These are phyloP conservation scores for Thereva unica DNA, from an alignment of 2,888 invertebrate species.

Conservation along the genomic window DNA sequence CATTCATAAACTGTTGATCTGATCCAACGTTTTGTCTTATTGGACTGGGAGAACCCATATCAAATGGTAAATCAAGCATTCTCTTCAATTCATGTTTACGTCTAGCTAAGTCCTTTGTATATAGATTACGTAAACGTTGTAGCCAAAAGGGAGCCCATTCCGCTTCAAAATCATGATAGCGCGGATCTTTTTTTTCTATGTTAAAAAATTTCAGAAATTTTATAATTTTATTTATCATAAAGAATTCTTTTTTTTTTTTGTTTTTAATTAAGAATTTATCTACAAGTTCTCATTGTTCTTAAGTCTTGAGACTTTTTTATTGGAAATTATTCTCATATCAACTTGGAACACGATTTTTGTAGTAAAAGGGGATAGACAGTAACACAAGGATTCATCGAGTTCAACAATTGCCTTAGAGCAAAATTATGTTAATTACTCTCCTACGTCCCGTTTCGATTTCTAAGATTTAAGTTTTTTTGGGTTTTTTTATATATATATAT, in stretches of 20 bases:
- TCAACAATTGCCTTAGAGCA: too few relatives aligned
- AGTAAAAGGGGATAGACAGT: too few relatives aligned
- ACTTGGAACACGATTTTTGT: too few relatives aligned
- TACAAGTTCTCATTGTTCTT: neutral
- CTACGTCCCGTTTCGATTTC: neutral
- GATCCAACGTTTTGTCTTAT: slow-evolving; percentile 24
- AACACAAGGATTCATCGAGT: too few relatives aligned
- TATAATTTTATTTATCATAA: too few relatives aligned
- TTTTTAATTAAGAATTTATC: slow-evolving; percentile 1
- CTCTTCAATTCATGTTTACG: slow-evolving; percentile 37
- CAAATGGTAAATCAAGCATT: slow-evolving; percentile 32
- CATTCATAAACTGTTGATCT: slow-evolving; percentile 14
- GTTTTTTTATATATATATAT: neutral
- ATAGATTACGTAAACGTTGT: slow-evolving; percentile 32
- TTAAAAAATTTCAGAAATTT: slow-evolving; percentile 1
- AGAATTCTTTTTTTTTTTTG: neutral
- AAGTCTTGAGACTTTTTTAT: too few relatives aligned
- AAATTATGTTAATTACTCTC: too few relatives aligned
- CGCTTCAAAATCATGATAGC: slow-evolving; percentile 36
- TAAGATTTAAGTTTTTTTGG: neutral
- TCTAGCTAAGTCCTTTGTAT: slow-evolving; percentile 36
- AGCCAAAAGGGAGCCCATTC: slow-evolving; percentile 39
- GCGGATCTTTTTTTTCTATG: slow-evolving; percentile 38
- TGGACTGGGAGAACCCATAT: slow-evolving; percentile 37
- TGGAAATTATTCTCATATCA: too few relatives aligned